Base-by-base conservation (phyloP, 1,140 invertebrate species). In the Aphidius ervi region DNA sequence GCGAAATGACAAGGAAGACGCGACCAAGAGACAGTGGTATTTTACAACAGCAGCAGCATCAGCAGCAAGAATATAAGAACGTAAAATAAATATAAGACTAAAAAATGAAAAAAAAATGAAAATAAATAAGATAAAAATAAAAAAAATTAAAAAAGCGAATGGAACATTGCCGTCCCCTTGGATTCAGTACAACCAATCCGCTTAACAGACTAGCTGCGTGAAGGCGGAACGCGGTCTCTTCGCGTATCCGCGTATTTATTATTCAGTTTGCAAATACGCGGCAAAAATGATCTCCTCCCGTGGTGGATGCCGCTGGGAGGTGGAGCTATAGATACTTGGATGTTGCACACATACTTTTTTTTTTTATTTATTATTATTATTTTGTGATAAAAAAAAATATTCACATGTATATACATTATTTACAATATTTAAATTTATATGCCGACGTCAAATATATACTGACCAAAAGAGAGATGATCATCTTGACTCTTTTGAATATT, bases 261-360 rank as follows among this genome's bases (percentile, higher is more conserved):
- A 79, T 79, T 79, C 76, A 75, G 77, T 77, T 79, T 79, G 77
- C 76, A 79, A 79, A 79, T 79, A 77, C 76, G 68, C 70, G 73
- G 75, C 71, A 78, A 78, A 79, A 78, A 77, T 80, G 68, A 76
- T 78, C 76, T 79, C 52, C 72, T 72, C 75, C 66, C 67, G 67
- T 59, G 58, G 63, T 61, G 55, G 62, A 65, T 65, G 64, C 64
- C 61, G 55, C 63, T 60, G 61, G 58, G 64, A 65, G 64, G 64
- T 65, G 64, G 64, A 65, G 64, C 61, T 55, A 65, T 47, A 54
- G 47, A 48, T 43, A 41, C 37, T 53, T n/a, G 47, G 9, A 40
- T 54, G 31, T 43, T 23, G 23, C 59, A 46, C 53, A 6, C 46
- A 56, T 55, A 16, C 16, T 31, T 61, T 43, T 50, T 31, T 39